Percentiles rank a stretch among this genome's conserved stretches.
These are phyloP conservation scores for Threskiornis aethiopicus DNA, from an alignment of 2,797 vertebrate species.

Conservation along the genomic window DNA sequence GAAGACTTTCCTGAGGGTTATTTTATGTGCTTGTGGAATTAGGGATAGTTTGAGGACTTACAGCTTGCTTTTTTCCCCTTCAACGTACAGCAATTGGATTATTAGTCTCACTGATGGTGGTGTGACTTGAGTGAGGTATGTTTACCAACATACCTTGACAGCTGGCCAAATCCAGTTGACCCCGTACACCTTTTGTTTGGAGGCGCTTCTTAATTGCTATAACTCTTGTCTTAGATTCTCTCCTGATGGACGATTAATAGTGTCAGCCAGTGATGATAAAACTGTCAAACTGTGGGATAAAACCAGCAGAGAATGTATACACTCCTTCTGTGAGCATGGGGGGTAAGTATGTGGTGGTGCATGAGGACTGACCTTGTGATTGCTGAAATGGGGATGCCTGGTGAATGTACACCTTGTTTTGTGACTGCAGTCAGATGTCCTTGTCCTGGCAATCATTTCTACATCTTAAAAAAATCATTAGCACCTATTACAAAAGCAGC, in stretches of 20 bases:
- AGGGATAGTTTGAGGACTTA: not conserved
- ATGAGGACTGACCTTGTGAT: fast-evolving
- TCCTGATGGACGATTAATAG: conserved; percentile 91
- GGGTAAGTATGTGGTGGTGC: conserved; percentile 77
- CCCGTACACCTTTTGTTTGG: not conserved
- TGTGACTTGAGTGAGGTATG: not conserved
- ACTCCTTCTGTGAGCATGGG: conserved; percentile 92
- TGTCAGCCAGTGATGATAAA: conserved; percentile 94
- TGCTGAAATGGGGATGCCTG: not conserved
- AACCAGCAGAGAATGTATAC: conserved; percentile 90
- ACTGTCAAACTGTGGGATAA: conserved; percentile 97
- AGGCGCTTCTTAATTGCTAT: not conserved
- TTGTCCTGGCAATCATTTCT: not conserved
- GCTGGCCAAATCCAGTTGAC: not conserved
- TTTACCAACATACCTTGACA: not conserved
- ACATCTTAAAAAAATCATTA: not conserved
- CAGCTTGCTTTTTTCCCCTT: not conserved
- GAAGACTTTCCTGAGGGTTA: not conserved
- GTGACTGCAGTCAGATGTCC: not conserved
- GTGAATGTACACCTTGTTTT: not conserved
- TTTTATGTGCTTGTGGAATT: not conserved
- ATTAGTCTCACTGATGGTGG: not conserved
- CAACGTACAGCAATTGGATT: not conserved
- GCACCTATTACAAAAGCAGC: not conserved
- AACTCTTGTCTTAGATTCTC: conserved; percentile 84